Percentiles rank a stretch among this genome's conserved stretches.
phyloP scores from a whole-genome alignment of 2,888 invertebrate species.

The Phorcus lineatus region DNA sequence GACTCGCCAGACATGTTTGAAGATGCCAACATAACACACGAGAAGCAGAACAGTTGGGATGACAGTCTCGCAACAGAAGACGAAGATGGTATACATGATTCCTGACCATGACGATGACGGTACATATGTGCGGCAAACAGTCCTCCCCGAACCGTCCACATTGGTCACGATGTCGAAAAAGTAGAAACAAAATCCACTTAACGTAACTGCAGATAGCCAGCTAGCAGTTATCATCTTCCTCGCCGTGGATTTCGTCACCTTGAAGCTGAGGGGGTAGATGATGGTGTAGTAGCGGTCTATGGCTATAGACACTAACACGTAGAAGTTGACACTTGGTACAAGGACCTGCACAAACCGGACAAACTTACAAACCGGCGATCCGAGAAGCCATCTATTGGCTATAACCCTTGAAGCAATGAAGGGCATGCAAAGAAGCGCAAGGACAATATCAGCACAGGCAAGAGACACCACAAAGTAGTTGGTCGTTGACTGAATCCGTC shows the following conservation, averaged over 20 bases:
- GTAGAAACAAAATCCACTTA: constrained; percentile 60
- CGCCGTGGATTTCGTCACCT: constrained; percentile 69
- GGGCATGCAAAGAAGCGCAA: constrained; percentile 59
- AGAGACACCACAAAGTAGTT: constrained; percentile 72
- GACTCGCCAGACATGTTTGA: constrained; percentile 63
- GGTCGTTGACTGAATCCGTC: constrained; percentile 74
- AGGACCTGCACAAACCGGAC: constrained; percentile 60
- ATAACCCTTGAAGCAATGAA: constrained; percentile 56
- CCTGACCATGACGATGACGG: constrained; percentile 47
- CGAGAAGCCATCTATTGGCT: constrained; percentile 57
- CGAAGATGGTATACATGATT: constrained; percentile 49
- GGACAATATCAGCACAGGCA: constrained; percentile 61
- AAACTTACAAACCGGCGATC: constrained; percentile 62
- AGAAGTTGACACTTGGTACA: constrained; percentile 53
- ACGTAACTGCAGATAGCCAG: constrained; percentile 52
- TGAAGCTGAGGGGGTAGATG: constrained; percentile 73
- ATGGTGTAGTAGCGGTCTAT: constrained; percentile 74
- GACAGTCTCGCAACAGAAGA: constrained; percentile 52
- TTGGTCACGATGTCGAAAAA: constrained; percentile 51
- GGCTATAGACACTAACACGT: constrained; percentile 65
- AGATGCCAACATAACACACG: constrained; percentile 59
- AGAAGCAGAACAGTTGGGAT: constrained; percentile 54
- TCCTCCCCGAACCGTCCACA: constrained; percentile 1
- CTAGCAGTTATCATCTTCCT: constrained; percentile 65
- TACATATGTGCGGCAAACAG: constrained; percentile 55